Evolutionary conservation across 2,113 vertebrate species (phyloP), one percentile per base, ranked within the genome.

Genomic region (Microtus pennsylvanicus): DNA sequence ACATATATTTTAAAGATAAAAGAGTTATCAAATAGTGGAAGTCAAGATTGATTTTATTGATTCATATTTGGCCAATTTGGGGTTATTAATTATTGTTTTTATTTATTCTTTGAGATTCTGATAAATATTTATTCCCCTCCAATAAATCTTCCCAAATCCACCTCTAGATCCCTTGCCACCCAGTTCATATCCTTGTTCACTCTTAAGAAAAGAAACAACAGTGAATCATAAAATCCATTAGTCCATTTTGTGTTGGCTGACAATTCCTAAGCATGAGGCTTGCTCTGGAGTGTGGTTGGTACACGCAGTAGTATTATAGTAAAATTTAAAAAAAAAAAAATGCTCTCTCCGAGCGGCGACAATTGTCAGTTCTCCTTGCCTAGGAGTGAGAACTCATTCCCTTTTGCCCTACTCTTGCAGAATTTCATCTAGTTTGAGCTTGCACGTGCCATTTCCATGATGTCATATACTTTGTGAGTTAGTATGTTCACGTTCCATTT

Each of bases 381-480:
- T 19, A 42, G 13, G 38, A 10, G 14, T 28, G 0, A 6, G 0
- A 38, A 42, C 4, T 61, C 1, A 38, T 61, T 6, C 0, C 22
- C 6, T 26, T 42, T 42, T 42, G 10, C 50, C 3, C 35, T 63
- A n/a, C 26, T 28, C n/a, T 14, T 42, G 13, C 22, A 83, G 24
- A 83, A 83, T 42, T 28, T 63, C 38, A 52, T 83, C 55, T 63
- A 14, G 4, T 4, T 42, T 63, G 52, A 58, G 52, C 52, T 13
- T 58, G 7, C 38, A 7, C 1, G 16, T n/a, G 55, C 24, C 11
- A 28, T 82, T 61, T 28, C 12, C 13, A 28, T 63, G 22, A 82
- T 38, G 52, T 38, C 50, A 55, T 10, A 82, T 35, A 82, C 6
- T 42, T 12, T 38, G 7, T 83, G 24, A 38, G 13, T 82, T 80